These are phyloP conservation scores for Equus quagga DNA, from an alignment of 2,113 vertebrate genomes.

Conservation along the genomic window DNA sequence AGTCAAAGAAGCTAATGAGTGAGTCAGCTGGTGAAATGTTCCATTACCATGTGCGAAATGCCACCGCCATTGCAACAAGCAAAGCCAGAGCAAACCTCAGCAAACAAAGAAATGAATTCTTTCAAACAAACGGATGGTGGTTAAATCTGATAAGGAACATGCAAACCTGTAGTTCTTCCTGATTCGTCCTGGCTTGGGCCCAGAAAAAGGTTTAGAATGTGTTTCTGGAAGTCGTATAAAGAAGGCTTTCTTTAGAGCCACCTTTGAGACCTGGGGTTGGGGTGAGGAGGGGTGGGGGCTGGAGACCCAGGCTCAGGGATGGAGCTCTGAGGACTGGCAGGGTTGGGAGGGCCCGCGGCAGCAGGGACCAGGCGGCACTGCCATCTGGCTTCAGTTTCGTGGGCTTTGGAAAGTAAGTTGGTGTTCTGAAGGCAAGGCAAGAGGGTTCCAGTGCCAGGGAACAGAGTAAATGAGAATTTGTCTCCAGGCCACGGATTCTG, in stretches of 20 bases:
- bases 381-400: slow-evolving; percentile 75
- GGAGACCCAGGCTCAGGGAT: neutral
- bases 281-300: neutral
- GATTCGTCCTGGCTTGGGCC: neutral
- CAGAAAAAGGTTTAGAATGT: neutral
- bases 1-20: neutral
- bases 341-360: neutral
- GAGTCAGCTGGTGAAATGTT: neutral
- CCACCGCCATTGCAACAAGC: neutral
- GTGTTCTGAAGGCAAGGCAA: slow-evolving; percentile 73
- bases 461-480: slow-evolving; percentile 77
- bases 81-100: neutral
- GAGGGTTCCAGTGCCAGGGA: slow-evolving; percentile 72
- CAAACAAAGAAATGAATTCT: slow-evolving; percentile 36
- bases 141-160: slow-evolving; percentile 1
- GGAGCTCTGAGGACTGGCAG: slow-evolving; percentile 27
- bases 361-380: slow-evolving; percentile 27
- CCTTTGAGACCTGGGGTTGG: neutral
- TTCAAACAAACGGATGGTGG: neutral
- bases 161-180: neutral
- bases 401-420: slow-evolving; percentile 73
- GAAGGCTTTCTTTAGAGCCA: slow-evolving; percentile 50
- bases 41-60: neutral
- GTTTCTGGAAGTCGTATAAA: slow-evolving; percentile 38
- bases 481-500: slow-evolving; percentile 81